These are phyloP conservation scores for Tetraodon nigroviridis DNA, from an alignment of 2,113 vertebrate genomes.

Conservation along the genomic window DNA sequence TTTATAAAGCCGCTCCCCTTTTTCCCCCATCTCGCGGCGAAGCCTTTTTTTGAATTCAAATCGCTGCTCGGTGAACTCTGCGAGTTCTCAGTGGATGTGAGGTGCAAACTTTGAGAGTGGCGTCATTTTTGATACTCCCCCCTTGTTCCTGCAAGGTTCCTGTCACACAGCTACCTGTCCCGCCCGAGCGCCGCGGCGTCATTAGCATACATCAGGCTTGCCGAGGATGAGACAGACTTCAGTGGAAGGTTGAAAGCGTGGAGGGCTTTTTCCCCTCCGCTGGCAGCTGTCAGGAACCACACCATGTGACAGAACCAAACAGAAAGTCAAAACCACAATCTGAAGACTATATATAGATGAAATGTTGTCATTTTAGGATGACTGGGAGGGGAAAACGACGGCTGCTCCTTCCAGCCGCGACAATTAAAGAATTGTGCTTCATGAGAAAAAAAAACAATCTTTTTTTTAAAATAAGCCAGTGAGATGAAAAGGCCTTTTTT, in stretches of 20 bases:
- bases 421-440: slow-evolving; percentile 53
- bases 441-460: slow-evolving; percentile 60
- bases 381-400: slow-evolving; percentile 53
- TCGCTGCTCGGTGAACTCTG: slow-evolving; percentile 53
- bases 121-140: slow-evolving; percentile 66
- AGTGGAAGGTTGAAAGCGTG: slow-evolving; percentile 68
- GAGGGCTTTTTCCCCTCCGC: slow-evolving; percentile 71
- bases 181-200: slow-evolving; percentile 41
- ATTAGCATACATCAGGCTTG: slow-evolving; percentile 77
- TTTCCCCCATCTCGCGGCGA: slow-evolving; percentile 32
- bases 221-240: slow-evolving; percentile 70
- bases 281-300: slow-evolving; percentile 78
- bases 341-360: slow-evolving; percentile 80
- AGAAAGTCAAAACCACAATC: slow-evolving; percentile 71
- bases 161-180: slow-evolving; percentile 48
- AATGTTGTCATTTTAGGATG: slow-evolving; percentile 74
- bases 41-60: slow-evolving; percentile 56
- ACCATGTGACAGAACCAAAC: slow-evolving; percentile 62
- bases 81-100: slow-evolving; percentile 49
- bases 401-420: slow-evolving; percentile 55
- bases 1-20: slow-evolving; percentile 39
- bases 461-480: slow-evolving; percentile 33
- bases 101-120: slow-evolving; percentile 66
- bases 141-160: slow-evolving; percentile 67
- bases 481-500: slow-evolving; percentile 58